These are phyloP conservation scores for Pterostichus niger DNA, from an alignment of 2,888 invertebrate species.

Conservation along the genomic window DNA sequence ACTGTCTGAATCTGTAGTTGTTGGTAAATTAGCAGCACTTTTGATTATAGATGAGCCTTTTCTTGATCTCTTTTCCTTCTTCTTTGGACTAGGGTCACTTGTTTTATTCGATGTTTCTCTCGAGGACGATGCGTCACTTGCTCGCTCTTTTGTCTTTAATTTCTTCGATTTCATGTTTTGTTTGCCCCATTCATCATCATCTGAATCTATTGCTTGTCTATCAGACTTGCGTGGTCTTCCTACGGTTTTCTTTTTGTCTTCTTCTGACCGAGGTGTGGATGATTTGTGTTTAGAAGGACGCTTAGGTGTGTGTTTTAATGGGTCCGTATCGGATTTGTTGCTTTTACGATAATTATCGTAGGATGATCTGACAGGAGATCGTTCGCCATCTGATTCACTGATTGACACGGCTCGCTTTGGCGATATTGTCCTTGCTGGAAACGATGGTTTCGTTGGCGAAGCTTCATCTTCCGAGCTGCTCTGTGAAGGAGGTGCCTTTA, in stretches of 20 bases:
- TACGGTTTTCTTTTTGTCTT: constrained; percentile 69
- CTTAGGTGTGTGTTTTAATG: constrained; percentile 69
- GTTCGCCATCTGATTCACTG: constrained; percentile 71
- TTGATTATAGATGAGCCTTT: constrained; percentile 74
- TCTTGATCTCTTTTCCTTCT: constrained; percentile 73
- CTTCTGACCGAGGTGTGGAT: constrained; percentile 68
- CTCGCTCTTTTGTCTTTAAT: constrained; percentile 75
- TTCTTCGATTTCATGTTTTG: constrained; percentile 72
- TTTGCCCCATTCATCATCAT: constrained; percentile 74
- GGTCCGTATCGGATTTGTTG: constrained; percentile 70
- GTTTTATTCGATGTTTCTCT: constrained; percentile 69
- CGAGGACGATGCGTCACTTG: constrained; percentile 72
- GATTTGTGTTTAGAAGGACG: constrained; percentile 70
- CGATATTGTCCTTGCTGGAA: constrained; percentile 72
- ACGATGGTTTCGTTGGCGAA: constrained; percentile 71
- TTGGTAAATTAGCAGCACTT: constrained; percentile 72
- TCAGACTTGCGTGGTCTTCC: constrained; percentile 67
- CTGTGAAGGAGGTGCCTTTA: constrained; percentile 69
- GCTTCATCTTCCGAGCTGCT: constrained; percentile 76
- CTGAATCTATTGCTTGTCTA: constrained; percentile 71
- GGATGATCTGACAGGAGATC: constrained; percentile 69
- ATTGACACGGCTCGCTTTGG: constrained; percentile 70
- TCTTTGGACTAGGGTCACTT: constrained; percentile 71
- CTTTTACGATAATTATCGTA: constrained; percentile 64
- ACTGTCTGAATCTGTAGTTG: constrained; percentile 76